A percentile compares a stretch with the other conserved stretches of the same genome.
These are phyloP conservation scores for Raphicerus campestris DNA, from an alignment of 2,113 vertebrate species.

Conservation along the genomic window DNA sequence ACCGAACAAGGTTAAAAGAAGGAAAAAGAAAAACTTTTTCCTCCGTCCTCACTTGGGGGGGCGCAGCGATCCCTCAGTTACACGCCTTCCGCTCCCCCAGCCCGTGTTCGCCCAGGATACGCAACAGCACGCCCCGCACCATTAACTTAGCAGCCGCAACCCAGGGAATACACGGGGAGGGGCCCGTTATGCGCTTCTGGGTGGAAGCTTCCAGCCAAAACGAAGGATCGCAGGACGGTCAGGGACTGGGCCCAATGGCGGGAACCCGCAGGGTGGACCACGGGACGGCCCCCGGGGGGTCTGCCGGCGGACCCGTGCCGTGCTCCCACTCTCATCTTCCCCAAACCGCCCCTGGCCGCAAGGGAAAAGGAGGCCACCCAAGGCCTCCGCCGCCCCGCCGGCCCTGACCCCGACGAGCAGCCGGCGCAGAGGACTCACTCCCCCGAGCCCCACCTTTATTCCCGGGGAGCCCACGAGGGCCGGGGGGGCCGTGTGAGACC, in stretches of 20 bases:
- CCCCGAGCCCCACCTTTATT: background rate
- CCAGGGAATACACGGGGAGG: background rate
- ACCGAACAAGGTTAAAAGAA: background rate
- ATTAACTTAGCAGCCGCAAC: background rate
- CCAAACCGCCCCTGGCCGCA: background rate
- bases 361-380: background rate
- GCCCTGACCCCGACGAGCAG: background rate
- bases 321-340: background rate
- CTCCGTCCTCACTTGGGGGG: fast-evolving
- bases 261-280: background rate
- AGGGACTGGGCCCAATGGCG: fast-evolving
- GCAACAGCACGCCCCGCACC: background rate
- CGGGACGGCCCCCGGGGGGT: background rate
- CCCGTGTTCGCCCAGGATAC: background rate
- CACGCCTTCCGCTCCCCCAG: background rate
- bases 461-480: background rate
- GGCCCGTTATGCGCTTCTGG: background rate
- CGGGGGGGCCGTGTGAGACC: fast-evolving
- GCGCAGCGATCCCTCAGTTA: too few relatives aligned
- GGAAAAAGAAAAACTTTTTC: background rate
- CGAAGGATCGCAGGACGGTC: too few relatives aligned
- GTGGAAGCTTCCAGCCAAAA: background rate
- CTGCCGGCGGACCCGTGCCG: background rate
- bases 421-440: background rate
- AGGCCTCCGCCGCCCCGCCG: background rate